A percentile compares a stretch with the other conserved stretches of the same genome.
Evolutionary conservation across 2,888 invertebrate genomes (phyloP).

Genomic region (Acrocyrtus sp.): DNA sequence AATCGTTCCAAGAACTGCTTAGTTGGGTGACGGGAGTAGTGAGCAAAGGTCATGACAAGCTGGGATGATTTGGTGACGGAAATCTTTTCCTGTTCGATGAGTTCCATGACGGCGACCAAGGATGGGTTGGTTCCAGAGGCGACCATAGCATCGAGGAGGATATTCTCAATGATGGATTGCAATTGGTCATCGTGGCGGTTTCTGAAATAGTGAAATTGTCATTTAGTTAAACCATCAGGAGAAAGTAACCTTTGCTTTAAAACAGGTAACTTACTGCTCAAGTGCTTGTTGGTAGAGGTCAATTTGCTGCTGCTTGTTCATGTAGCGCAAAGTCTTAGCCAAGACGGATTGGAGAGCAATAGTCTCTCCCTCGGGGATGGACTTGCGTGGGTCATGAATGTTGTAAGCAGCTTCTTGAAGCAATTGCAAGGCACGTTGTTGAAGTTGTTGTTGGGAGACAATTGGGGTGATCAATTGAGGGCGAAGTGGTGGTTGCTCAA

Average conservation of each 20-base stretch:
- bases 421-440: constrained; percentile 39
- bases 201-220: constrained; percentile 4
- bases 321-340: constrained; percentile 60
- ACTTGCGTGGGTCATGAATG: constrained; percentile 38
- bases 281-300: constrained; percentile 59
- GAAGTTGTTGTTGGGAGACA: constrained; percentile 38
- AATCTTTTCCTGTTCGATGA: constrained; percentile 63
- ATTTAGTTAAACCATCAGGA: too few relatives aligned
- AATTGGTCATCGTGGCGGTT: constrained; percentile 28
- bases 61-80: constrained; percentile 63
- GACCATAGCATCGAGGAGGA: constrained; percentile 55
- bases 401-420: constrained; percentile 52
- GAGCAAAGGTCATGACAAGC: constrained; percentile 63
- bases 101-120: constrained; percentile 64
- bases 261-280: constrained; percentile 13
- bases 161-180: constrained; percentile 29
- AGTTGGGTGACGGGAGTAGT: constrained; percentile 65
- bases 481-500: constrained; percentile 54
- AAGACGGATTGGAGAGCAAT: constrained; percentile 53
- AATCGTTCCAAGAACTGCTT: constrained; percentile 64
- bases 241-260: not conserved
- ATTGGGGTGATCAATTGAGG: constrained; percentile 51
- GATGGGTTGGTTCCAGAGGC: constrained; percentile 65
- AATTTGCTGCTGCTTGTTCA: constrained; percentile 60
- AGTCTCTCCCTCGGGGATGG: constrained; percentile 58